Evolutionary conservation across 37 sponge, comb jelly and placozoan genomes (phyloP), one percentile per base, ranked within the genome.

Genomic region (Chondrilla cf. caribensis): DNA sequence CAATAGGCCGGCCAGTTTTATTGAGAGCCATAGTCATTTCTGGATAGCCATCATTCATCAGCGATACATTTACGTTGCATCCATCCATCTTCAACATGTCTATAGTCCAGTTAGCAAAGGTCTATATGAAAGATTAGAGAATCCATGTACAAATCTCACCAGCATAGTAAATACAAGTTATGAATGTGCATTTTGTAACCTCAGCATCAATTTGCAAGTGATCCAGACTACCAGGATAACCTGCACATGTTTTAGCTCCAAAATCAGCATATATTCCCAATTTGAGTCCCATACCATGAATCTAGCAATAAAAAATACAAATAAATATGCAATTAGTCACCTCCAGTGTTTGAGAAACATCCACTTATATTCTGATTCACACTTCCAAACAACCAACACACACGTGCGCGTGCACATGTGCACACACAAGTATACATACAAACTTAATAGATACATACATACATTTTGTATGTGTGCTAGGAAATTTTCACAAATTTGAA

Each of bases 51-150:
- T 81, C 47, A 31, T 83, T 81, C 86, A 94, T 82, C 2, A 47
- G 65, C 5, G 81, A 17, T 3, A 75, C n/a, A 71, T 89, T 73
- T 25, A 54, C 33, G 75, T 86, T 75, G 67, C 96, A 95, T 18
- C 96, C 95, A 80, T 98, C 99, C 68, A 96, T 58, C 80, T 98
- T 98, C 47, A 98, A 70, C 91, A 93, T 93, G 78, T 98, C 99
- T 0, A 98, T 85, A 18, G 89, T 91, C 99, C 99, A 98, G 24
- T 82, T 73, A 1, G 99, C 99, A 92, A 92, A 97, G 0, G 97
- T 97, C 88, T 94, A 40, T 17, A 73, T n/a, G n/a, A 70, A 38
- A 18, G 33, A 5, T 24, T n/a, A 21, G n/a, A 78, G 29, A 6
- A 32, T 38, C 9, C 29, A 70, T 38, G 41, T 39, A 6, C n/a